These are phyloP conservation scores for Eucidaris tribuloides DNA, from an alignment of 35 echinoderm and acorn worm genomes.

Conservation along the genomic window DNA sequence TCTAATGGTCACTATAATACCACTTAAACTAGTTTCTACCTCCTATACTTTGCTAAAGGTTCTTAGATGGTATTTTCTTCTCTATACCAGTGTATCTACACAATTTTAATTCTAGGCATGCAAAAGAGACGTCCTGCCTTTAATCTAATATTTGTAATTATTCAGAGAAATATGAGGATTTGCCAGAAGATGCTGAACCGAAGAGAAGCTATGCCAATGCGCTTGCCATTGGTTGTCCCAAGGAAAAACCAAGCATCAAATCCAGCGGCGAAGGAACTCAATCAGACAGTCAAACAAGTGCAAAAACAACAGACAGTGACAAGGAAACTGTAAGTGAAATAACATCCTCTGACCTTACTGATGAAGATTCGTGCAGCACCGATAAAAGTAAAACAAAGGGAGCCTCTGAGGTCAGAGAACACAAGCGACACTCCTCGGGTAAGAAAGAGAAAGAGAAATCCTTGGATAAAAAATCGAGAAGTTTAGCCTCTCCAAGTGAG, in stretches of 20 bases:
- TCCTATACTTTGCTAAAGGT: too few species aligned
- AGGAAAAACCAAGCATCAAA: neutral
- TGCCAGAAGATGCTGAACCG: neutral
- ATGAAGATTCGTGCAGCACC: neutral
- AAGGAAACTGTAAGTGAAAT: constrained; percentile 15
- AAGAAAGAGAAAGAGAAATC: neutral
- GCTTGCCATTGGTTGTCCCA: neutral
- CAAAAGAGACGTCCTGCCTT: too few species aligned
- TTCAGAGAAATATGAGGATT: constrained; percentile 6
- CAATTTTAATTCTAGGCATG: too few species aligned
- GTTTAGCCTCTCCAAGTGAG: neutral
- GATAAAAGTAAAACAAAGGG: neutral
- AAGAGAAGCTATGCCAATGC: constrained; percentile 10
- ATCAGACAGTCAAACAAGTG: neutral
- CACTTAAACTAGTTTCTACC: too few species aligned
- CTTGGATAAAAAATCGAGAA: neutral
- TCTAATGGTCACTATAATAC: too few species aligned
- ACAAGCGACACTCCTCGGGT: too few species aligned
- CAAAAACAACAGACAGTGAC: neutral
- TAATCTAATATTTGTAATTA: too few species aligned
- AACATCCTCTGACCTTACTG: neutral
- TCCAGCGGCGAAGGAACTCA: neutral
- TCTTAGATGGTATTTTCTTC: too few species aligned
- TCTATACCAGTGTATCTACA: too few species aligned
- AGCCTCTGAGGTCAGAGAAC: neutral